These are phyloP conservation scores for Diploptera punctata DNA, from an alignment of 2,888 invertebrate species.

Conservation along the genomic window DNA sequence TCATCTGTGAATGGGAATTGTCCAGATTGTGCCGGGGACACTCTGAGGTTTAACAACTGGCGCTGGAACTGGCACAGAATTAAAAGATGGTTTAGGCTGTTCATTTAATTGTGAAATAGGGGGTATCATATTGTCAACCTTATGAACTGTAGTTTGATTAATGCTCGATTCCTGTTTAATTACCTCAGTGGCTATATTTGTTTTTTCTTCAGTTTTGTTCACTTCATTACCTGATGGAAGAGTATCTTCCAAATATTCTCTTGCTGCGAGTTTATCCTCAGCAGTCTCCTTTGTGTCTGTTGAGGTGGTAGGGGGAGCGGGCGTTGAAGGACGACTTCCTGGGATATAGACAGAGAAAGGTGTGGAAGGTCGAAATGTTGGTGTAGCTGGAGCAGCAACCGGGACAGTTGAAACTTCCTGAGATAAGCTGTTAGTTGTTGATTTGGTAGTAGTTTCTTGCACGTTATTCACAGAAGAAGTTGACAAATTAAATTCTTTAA, in stretches of 20 bases:
- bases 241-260: background rate
- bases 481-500: slow-evolving; percentile 41
- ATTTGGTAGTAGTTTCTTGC: slow-evolving; percentile 23
- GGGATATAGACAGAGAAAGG: slow-evolving; percentile 37
- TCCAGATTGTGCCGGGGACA: background rate
- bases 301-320: slow-evolving; percentile 8
- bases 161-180: background rate
- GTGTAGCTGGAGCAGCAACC: slow-evolving; percentile 28
- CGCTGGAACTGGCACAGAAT: background rate
- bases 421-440: slow-evolving; percentile 39
- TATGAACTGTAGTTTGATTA: background rate
- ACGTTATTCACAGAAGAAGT: slow-evolving; percentile 9
- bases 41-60: background rate
- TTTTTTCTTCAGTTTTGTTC: background rate
- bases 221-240: background rate
- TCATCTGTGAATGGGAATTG: slow-evolving; percentile 13
- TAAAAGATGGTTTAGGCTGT: background rate
- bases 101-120: too few relatives aligned
- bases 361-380: slow-evolving; percentile 23
- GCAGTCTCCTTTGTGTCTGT: background rate
- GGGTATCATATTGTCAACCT: too few relatives aligned
- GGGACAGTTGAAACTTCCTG: slow-evolving; percentile 21
- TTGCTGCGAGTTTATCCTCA: background rate
- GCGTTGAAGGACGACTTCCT: background rate
- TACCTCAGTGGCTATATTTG: background rate